Percentiles rank a stretch among this genome's conserved stretches.
Conservation (phyloP, 2,797 vertebrate genomes). For the Clarias platycephalus region DNA sequence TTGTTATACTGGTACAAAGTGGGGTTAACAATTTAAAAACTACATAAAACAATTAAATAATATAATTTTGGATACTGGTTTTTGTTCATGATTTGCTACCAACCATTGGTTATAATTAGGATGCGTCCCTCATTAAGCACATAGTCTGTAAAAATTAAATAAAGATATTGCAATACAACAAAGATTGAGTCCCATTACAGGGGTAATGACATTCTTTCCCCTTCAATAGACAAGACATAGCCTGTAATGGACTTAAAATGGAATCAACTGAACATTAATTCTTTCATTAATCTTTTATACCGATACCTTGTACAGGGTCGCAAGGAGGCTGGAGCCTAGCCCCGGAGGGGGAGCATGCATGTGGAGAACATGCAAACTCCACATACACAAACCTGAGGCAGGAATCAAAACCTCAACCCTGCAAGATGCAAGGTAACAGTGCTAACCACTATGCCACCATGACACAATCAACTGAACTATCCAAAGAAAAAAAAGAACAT, state of each 20-base stretch:
- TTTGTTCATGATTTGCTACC: neutral
- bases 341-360: no score
- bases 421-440: no score
- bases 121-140: neutral
- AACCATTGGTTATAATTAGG: neutral
- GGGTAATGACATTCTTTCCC: neutral
- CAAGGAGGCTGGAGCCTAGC: no score
- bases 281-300: no score
- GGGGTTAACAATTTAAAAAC: neutral
- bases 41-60: neutral
- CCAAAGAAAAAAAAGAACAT: neutral
- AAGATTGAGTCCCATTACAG: neutral
- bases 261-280: neutral
- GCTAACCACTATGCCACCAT: no score
- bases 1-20: neutral
- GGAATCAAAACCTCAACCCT: no score
- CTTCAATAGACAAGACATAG: neutral
- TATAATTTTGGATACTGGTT: neutral
- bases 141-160: neutral
- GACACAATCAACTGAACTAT: neutral
- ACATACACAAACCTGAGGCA: no score
- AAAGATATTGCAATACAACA: neutral
- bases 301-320: no score
- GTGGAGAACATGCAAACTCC: no score
- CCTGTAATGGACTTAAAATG: neutral